These are phyloP conservation scores for Enteromius paludinosus DNA, from an alignment of 2,797 vertebrate species.

Conservation along the genomic window DNA sequence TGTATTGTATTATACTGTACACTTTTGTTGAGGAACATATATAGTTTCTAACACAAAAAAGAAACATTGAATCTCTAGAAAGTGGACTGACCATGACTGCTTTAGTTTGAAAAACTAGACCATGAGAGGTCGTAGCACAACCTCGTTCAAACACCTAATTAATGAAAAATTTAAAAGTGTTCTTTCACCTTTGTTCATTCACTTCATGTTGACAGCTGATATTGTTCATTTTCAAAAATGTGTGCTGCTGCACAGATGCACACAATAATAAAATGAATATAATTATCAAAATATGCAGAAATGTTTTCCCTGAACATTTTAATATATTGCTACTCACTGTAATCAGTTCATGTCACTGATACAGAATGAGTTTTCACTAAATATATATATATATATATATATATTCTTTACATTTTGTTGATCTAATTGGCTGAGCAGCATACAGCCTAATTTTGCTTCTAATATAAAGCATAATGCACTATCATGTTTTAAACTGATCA, in stretches of 20 bases:
- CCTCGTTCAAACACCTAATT: conserved; percentile 23
- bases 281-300: background rate
- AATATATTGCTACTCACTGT: conserved; percentile 33
- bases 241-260: background rate
- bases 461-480: background rate
- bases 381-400: conserved; percentile 18
- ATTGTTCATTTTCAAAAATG: conserved; percentile 4
- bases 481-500: conserved; percentile 10
- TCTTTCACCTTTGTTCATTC: conserved; percentile 37
- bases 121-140: conserved; percentile 3
- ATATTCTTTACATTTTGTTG: background rate
- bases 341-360: conserved; percentile 34
- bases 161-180: conserved; percentile 47
- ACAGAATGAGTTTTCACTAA: conserved; percentile 45
- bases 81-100: background rate
- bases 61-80: background rate
- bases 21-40: background rate
- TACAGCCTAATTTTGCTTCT: conserved; percentile 20
- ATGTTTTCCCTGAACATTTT: conserved; percentile 35
- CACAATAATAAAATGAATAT: conserved; percentile 20
- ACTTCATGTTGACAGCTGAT: conserved; percentile 21
- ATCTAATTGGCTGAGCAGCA: background rate
- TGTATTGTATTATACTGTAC: background rate
- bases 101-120: background rate
- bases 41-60: background rate